Evolutionary conservation across 2,797 vertebrate species (phyloP).

Genomic region (Scolopax bukidnonensis): DNA sequence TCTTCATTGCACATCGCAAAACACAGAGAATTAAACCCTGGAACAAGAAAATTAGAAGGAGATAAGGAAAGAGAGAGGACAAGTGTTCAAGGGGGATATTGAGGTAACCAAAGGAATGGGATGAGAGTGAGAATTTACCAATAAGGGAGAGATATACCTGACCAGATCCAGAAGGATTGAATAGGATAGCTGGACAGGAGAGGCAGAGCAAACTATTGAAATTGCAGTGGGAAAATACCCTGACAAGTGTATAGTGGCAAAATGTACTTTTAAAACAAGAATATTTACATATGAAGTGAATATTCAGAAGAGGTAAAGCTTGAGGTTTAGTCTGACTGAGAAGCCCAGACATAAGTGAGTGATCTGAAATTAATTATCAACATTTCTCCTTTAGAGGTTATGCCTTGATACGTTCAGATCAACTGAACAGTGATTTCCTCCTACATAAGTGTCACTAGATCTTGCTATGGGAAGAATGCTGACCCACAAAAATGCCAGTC

Average conservation of each 20-base stretch:
- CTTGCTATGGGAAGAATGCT: not conserved
- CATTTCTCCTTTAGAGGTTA: not conserved
- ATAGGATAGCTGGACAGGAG: not conserved
- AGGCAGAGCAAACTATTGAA: not conserved
- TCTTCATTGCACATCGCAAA: not conserved
- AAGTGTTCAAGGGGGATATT: rapidly evolving
- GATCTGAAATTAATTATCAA: not conserved
- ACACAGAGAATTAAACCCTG: not conserved
- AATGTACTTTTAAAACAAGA: not conserved
- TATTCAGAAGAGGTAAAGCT: not conserved
- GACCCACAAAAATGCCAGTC: not conserved
- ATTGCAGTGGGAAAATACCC: not conserved
- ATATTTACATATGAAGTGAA: not conserved
- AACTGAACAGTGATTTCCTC: not conserved
- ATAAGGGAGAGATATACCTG: not conserved
- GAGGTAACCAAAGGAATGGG: not conserved
- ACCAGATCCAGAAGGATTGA: not conserved
- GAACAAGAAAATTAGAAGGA: not conserved
- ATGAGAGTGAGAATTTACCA: not conserved
- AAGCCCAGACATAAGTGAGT: not conserved
- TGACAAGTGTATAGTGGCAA: not conserved
- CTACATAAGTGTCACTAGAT: not conserved
- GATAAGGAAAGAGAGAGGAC: not conserved
- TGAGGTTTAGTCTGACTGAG: not conserved
- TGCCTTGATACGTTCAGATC: not conserved